Evolutionary conservation across 2,797 vertebrate species (phyloP), one percentile per base, ranked within the genome.

Genomic region (Selene dorsalis): DNA sequence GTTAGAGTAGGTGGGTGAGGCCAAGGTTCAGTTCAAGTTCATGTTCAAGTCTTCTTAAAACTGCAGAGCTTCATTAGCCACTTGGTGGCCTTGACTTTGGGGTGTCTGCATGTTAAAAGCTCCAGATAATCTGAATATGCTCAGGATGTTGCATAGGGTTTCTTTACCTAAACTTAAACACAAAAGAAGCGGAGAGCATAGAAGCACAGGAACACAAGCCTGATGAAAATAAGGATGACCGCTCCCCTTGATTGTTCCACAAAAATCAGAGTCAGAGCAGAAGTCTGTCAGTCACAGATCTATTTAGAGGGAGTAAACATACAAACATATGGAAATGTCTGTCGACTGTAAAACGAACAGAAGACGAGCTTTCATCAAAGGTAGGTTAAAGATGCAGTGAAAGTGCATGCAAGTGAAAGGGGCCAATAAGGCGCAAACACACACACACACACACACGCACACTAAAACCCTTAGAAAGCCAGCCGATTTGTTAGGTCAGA

Each of bases 401-500:
- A 63, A 52, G 11, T 60, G 24, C n/a, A 30, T 69, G 26, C 22
- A 11, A 60, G 58, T 77, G 22, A 72, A 71, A 64, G 12, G 47
- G 39, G 12, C 38, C 56, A 65, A 64, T 60, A 52, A 72, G 20
- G 57, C 57, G 70, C 45, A 59, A 41, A 52, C 32, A 55, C 28
- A 43, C 60, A 30, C 65, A 22, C 59, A 50, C 57, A 57, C 50
- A 70, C 52, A 71, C 28, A 79, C 45, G 73, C 77, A 78, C 43
- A 67, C 41, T 77, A 55, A 71, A 73, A 77, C 48, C 77, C 61
- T 50, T 2, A 69, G 85, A 85, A 87, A 79, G 81, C 80, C 72
- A 83, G 83, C 61, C 56, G 63, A 84, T 91, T 85, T 91, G 84
- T 90, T 79, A 83, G 88, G 92, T 88, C 89, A 84, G 82, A 84